Evolutionary conservation across 2,797 vertebrate species (phyloP), one percentile per base, ranked within the genome.

Genomic region (Sebastes cheni): DNA sequence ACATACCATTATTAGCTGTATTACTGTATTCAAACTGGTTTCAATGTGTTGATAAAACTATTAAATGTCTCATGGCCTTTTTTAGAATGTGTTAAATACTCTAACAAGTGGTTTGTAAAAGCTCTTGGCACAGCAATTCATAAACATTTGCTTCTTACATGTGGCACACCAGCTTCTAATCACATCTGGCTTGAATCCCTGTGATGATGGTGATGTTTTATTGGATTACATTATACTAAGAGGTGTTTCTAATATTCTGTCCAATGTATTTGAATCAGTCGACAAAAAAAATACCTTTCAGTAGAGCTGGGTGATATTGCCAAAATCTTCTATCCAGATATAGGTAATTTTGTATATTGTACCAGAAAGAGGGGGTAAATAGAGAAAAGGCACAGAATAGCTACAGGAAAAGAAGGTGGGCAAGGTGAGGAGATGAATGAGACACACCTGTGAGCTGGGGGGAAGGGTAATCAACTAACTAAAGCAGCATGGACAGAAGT

Each of bases 171-270:
- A 80, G 55, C 50, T 69, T 75, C 36, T 74, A 81, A 86, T 88
- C 72, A 81, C 78, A 88, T 88, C 69, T 77, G 61, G 30, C 54
- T 79, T 67, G 30, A 77, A 70, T 85, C 65, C 71, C 71, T 55
- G 36, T 71, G 60, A 68, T 85, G 61, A 70, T 64, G 58, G 60
- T n/a, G 67, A 59, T 72, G 29, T 71, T 82, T 84, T 67, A 67
- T 83, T 91, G 39, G 30, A 75, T 75, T 74, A 56, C 30, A 75
- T 79, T 82, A 72, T 60, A 67, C 74, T 58, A 74, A 80, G 14
- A 75, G 68, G 10, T 77, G 68, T 67, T 89, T 82, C 42, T 82
- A 60, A 58, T 79, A 75, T 73, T 79, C 34, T 81, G 34, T 72
- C 27, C 29, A 62, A 11, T 71, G 22, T 65, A 55, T 77, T 67